phyloP scores from a whole-genome alignment of 2,797 vertebrate species.

The Prionace glauca region DNA sequence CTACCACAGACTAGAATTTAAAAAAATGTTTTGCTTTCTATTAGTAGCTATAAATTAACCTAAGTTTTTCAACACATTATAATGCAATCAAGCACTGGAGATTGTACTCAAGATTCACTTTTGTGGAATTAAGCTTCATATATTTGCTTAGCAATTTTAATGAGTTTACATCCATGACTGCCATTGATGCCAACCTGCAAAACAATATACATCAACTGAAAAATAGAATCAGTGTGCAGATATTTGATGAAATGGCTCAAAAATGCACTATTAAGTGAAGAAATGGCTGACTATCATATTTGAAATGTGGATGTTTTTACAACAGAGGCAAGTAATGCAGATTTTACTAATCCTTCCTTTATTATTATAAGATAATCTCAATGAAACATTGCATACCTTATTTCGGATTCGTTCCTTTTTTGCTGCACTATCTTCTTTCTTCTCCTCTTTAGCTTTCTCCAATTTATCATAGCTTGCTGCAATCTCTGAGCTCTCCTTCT shows the following conservation, averaged over 20 bases:
- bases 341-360: background rate
- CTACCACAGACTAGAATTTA: background rate
- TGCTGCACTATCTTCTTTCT: slow-evolving; percentile 70
- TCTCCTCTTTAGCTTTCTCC: slow-evolving; percentile 74
- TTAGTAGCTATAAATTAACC: background rate
- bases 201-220: background rate
- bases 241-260: background rate
- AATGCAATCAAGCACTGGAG: background rate
- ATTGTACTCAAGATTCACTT: background rate
- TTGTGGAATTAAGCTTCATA: background rate
- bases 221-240: background rate
- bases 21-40: background rate
- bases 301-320: background rate
- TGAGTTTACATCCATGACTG: background rate
- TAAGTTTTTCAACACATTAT: background rate
- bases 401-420: slow-evolving; percentile 89
- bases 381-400: slow-evolving; percentile 66
- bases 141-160: background rate
- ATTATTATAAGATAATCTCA: background rate
- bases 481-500: slow-evolving; percentile 54
- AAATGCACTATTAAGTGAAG: background rate
- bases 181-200: background rate
- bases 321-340: background rate
- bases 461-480: slow-evolving; percentile 58
- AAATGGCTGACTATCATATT: background rate